Base-by-base conservation (phyloP, 2,888 invertebrate species). In the Lumbricus terrestris region DNA sequence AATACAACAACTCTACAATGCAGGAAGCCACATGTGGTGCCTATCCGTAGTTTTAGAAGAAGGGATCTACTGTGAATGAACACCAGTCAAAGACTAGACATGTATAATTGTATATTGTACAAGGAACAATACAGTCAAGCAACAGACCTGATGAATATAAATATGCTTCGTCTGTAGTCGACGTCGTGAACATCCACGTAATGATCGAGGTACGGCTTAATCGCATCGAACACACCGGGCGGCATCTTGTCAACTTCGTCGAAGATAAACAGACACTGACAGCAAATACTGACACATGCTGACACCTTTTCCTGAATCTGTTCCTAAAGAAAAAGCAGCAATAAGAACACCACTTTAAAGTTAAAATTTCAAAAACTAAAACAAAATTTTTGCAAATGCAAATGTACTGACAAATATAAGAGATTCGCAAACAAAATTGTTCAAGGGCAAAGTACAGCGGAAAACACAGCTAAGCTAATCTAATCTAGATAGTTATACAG, bases 181-280 rank as follows among this genome's bases (percentile, higher is more conserved):
- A 97, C 95, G 8, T 97, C 97, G 93, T 96, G 96, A 5, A 97
- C 95, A 33, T 95, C 94, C 91, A 96, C 96, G 94, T 97, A 96
- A 94, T 97, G 97, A 95, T 99, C 98, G 29, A 99, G 95, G 95
- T 97, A 97, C 0, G 98, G 97, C 94, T 97, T 97, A 13, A 99
- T 96, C 0, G 96, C 96, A 95, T 98, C 97, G 91, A 99, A 95
- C 11, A 98, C 95, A 0, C 96, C 97, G 2, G 96, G 95, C 5
- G 98, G 97, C 96, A 98, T 97, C 95, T 98, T 97, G 95, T 99
- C 98, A 23, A 99, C 97, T 96, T 99, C 99, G 95, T 99, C 99
- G 95, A 99, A 98, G 92, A 99, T 97, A 94, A 99, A 98, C 89
- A 99, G 94, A 85, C 85, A 85, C 35, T 85, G 85, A 35, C 85